phyloP scores from a whole-genome alignment of 2,113 vertebrate genomes.

The Gymnorhina tibicen region DNA sequence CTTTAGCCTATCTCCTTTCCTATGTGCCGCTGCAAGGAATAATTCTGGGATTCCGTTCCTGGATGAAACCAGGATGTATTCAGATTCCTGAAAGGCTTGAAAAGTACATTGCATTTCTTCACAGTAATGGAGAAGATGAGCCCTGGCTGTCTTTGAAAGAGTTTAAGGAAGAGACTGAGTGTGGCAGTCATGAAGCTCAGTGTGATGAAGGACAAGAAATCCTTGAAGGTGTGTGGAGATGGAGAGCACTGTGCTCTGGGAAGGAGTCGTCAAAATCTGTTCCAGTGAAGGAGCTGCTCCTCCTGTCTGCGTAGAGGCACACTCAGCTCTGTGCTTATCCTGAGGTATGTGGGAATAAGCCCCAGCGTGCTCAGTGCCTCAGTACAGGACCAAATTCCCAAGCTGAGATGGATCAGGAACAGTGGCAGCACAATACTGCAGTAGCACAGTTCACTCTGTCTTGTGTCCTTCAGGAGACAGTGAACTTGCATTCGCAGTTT shows the following conservation, averaged over 20 bases:
- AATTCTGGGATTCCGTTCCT: neutral
- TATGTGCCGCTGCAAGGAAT: neutral
- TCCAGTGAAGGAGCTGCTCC: neutral
- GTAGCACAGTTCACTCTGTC: neutral
- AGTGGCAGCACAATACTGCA: neutral
- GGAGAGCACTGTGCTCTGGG: neutral
- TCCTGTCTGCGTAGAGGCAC: neutral
- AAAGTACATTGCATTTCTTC: neutral
- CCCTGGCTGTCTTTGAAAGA: neutral
- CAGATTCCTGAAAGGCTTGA: neutral
- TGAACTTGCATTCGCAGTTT: neutral
- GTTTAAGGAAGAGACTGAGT: neutral
- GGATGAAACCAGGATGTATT: neutral
- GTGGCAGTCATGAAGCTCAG: neutral
- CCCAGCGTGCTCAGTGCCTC: neutral
- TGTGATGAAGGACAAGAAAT: neutral
- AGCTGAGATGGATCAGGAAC: neutral
- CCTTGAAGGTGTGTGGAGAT: neutral
- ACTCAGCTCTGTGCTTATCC: neutral
- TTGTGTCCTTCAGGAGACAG: neutral
- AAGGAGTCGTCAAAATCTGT: neutral
- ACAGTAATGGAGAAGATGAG: neutral
- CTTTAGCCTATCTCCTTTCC: neutral
- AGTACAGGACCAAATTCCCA: neutral
- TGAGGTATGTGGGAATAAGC: neutral